Percentiles rank a stretch among this genome's conserved stretches.
Conservation (phyloP, 2,797 vertebrate genomes). For the Smutsia temminckii region DNA sequence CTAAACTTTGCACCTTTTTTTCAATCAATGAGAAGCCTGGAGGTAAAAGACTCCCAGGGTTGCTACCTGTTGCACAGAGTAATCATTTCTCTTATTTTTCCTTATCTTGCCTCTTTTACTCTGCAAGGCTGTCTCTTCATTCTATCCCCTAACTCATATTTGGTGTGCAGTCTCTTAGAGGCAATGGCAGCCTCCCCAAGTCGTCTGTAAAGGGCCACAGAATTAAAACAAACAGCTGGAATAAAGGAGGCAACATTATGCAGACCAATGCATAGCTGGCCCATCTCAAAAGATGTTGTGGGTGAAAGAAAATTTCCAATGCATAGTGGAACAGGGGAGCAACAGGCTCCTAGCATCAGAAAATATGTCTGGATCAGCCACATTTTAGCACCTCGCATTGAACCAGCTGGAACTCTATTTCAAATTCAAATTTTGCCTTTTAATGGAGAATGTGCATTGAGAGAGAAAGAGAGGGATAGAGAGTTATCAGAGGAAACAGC, state of each 20-base stretch:
- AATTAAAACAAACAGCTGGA: neutral
- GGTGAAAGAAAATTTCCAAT: neutral
- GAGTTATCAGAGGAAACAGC: constrained; percentile 20
- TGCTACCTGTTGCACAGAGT: neutral
- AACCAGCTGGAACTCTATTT: constrained; percentile 48
- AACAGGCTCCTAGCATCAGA: constrained; percentile 32
- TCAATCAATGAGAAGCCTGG: neutral
- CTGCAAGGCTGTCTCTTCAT: neutral
- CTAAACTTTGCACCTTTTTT: neutral
- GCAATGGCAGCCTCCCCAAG: neutral
- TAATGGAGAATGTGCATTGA: constrained; percentile 36
- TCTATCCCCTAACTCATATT: neutral
- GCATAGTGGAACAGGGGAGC: neutral
- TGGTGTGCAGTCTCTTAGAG: neutral
- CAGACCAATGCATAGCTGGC: neutral
- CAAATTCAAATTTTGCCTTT: constrained; percentile 59
- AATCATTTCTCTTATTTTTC: neutral
- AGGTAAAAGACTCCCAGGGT: neutral
- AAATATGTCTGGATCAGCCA: neutral
- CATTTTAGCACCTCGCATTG: constrained; percentile 9
- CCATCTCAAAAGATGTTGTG: neutral
- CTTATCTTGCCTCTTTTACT: neutral
- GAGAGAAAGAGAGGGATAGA: neutral
- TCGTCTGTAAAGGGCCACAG: neutral
- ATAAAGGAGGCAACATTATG: neutral